A percentile compares a stretch with the other conserved stretches of the same genome.
Evolutionary conservation across 2,888 invertebrate genomes (phyloP).

Genomic region (Eucera pruinosa): DNA sequence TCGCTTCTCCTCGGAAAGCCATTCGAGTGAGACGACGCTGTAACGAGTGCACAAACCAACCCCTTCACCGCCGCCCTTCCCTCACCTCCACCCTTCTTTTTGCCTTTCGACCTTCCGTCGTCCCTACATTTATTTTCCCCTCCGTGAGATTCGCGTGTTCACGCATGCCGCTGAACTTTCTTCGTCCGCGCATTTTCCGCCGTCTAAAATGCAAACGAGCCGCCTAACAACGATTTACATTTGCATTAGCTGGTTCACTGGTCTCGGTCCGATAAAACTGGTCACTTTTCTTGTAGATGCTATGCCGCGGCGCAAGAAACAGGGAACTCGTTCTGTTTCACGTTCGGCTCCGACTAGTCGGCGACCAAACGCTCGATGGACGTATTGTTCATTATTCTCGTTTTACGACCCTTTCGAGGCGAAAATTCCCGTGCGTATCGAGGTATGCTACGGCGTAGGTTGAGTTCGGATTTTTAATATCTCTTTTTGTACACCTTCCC

Average conservation of each 20-base stretch:
- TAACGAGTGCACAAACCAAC: constrained; percentile 59
- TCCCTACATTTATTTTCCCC: constrained; percentile 45
- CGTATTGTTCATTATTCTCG: constrained; percentile 30
- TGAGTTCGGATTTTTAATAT: too few relatives aligned
- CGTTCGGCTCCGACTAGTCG: not conserved
- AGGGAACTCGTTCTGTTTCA: not conserved
- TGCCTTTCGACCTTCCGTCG: constrained; percentile 18
- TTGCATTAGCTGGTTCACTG: constrained; percentile 73
- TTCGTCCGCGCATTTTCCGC: constrained; percentile 27
- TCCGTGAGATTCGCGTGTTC: not conserved
- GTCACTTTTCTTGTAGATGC: constrained; percentile 26
- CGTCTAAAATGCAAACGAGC: constrained; percentile 74
- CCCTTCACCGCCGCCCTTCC: constrained; percentile 9
- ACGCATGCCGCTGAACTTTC: too few relatives aligned
- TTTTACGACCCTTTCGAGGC: constrained; percentile 20
- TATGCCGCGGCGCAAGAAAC: not conserved
- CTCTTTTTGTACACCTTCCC: too few relatives aligned
- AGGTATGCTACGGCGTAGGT: too few relatives aligned
- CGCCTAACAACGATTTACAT: constrained; percentile 77
- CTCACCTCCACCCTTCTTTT: constrained; percentile 4
- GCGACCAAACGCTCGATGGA: not conserved
- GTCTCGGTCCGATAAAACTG: constrained; percentile 68
- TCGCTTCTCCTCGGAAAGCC: constrained; percentile 57
- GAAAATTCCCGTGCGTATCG: constrained; percentile 34
- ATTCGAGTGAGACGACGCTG: constrained; percentile 53